Evolutionary conservation across 2,113 vertebrate species (phyloP).

Genomic region (Pterocles burchelli): DNA sequence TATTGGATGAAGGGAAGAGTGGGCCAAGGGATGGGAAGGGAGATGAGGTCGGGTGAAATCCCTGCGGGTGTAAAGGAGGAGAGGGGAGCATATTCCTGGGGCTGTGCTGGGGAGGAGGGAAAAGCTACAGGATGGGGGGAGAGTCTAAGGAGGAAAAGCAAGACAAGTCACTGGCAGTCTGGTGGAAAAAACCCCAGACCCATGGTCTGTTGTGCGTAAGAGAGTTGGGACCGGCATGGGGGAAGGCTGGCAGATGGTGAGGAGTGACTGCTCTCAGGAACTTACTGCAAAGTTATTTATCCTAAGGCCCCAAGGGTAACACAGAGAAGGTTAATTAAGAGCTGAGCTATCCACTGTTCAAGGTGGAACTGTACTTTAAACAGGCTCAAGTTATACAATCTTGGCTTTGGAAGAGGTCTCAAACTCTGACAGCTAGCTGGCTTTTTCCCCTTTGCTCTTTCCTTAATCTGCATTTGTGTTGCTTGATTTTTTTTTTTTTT

Average conservation of each 20-base stretch:
- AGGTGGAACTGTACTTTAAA: background rate
- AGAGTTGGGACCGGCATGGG: background rate
- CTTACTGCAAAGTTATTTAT: background rate
- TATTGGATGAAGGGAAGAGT: background rate
- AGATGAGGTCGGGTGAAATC: background rate
- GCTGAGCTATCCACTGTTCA: background rate
- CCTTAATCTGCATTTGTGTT: background rate
- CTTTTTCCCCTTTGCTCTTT: background rate
- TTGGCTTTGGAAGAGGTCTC: background rate
- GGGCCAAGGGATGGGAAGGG: background rate
- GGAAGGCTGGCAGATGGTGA: background rate
- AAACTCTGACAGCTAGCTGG: background rate
- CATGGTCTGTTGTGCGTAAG: rapidly evolving
- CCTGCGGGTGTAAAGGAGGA: background rate
- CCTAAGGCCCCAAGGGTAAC: background rate
- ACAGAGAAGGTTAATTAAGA: background rate
- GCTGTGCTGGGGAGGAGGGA: background rate
- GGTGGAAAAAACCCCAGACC: rapidly evolving
- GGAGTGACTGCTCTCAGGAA: background rate
- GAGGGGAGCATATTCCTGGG: background rate
- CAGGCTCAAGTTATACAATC: background rate
- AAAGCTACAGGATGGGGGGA: background rate
- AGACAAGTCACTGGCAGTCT: background rate
- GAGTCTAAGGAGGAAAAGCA: background rate
- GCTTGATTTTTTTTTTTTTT: background rate